These are phyloP conservation scores for Acomys russatus DNA, from an alignment of 2,797 vertebrate species.

Conservation along the genomic window DNA sequence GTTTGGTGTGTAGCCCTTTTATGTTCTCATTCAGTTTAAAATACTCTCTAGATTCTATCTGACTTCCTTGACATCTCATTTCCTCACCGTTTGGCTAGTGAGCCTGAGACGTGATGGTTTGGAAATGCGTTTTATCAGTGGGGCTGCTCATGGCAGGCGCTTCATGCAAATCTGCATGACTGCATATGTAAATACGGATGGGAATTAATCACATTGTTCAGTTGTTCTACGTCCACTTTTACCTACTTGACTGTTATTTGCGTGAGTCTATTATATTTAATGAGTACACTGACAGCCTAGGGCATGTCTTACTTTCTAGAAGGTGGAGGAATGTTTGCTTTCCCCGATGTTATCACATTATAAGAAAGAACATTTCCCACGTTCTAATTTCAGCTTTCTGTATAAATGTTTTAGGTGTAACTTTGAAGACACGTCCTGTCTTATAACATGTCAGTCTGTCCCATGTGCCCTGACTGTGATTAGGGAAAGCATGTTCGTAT, in stretches of 20 bases:
- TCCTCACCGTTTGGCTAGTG: background rate
- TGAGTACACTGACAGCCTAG: background rate
- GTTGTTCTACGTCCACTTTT: background rate
- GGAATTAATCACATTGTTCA: background rate
- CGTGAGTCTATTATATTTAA: background rate
- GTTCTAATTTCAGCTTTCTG: background rate
- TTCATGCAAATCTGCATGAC: background rate
- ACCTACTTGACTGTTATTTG: background rate
- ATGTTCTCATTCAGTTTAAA: background rate
- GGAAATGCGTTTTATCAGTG: conserved; percentile 27
- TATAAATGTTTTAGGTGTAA: background rate
- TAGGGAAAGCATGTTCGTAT: background rate
- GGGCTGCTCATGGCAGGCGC: background rate
- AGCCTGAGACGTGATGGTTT: background rate
- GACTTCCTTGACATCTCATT: background rate
- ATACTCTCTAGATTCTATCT: background rate
- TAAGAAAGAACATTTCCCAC: background rate
- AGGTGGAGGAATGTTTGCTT: background rate
- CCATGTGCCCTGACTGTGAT: background rate
- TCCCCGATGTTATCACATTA: background rate
- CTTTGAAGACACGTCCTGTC: conserved; percentile 31
- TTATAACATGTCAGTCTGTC: background rate
- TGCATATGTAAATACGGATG: background rate
- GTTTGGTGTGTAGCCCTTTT: background rate
- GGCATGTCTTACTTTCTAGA: background rate